These are phyloP conservation scores for Meriones psammophilus DNA, from an alignment of 2,797 vertebrate genomes.

Conservation along the genomic window DNA sequence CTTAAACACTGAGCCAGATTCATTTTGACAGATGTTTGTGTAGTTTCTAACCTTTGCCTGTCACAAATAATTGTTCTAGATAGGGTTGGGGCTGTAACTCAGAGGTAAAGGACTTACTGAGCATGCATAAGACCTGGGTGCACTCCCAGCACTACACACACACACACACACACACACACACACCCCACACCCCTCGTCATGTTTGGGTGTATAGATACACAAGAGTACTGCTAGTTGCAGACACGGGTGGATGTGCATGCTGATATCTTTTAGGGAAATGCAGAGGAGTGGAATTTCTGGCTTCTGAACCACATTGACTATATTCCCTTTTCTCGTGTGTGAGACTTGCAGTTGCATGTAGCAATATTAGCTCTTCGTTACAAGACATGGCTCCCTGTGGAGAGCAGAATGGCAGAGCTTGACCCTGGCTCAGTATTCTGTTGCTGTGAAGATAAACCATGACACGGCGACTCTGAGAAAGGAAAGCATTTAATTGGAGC, in stretches of 20 bases:
- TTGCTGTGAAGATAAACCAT: too few relatives aligned
- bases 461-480: not conserved
- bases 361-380: not conserved
- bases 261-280: not conserved
- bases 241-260: not conserved
- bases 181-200: not conserved
- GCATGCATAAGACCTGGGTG: not conserved
- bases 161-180: not conserved
- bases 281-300: not conserved
- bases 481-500: too few relatives aligned
- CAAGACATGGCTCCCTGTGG: not conserved
- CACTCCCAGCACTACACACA: not conserved
- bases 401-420: not conserved
- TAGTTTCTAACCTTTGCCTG: not conserved
- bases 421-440: too few relatives aligned
- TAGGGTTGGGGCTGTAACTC: not conserved
- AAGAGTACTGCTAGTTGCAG: not conserved
- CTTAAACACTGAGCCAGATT: not conserved
- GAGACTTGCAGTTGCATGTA: not conserved
- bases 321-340: not conserved
- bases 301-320: not conserved
- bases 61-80: not conserved
- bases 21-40: not conserved
- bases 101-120: not conserved
- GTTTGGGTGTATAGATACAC: too few relatives aligned